A percentile compares a stretch with the other conserved stretches of the same genome.
These are phyloP conservation scores for Oceanodroma leucorhoa DNA, from an alignment of 2,797 vertebrate species.

Conservation along the genomic window DNA sequence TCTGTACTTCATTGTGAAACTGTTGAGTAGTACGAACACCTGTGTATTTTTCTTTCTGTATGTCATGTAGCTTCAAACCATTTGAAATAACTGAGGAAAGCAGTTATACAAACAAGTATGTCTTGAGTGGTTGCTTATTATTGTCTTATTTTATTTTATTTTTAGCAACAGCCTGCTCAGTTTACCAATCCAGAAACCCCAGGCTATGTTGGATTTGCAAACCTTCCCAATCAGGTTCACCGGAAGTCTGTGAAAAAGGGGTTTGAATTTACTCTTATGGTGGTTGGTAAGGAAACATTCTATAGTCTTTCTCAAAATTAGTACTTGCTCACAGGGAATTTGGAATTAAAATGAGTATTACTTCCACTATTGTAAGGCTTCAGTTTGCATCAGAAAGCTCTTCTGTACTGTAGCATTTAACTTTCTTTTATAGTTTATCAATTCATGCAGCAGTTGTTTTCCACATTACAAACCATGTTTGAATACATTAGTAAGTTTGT, in stretches of 20 bases:
- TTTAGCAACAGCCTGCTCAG: slow-evolving; percentile 81
- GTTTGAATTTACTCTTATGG: slow-evolving; percentile 98
- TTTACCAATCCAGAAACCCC: slow-evolving; percentile 97
- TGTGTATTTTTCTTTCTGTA: background rate
- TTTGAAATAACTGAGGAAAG: background rate
- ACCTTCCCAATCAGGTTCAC: slow-evolving; percentile 98
- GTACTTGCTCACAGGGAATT: background rate
- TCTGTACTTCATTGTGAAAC: background rate
- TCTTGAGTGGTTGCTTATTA: background rate
- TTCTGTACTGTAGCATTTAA: background rate
- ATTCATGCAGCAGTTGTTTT: background rate
- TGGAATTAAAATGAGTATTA: background rate
- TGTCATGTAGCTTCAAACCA: background rate
- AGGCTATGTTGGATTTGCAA: slow-evolving; percentile 96
- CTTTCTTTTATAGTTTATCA: background rate
- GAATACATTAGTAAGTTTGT: background rate
- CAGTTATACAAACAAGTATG: background rate
- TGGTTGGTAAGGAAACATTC: slow-evolving; percentile 87
- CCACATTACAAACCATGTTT: background rate
- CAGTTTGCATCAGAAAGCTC: background rate
- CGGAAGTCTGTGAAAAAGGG: slow-evolving; percentile 98
- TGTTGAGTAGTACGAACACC: background rate
- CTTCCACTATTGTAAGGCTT: background rate
- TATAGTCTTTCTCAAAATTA: background rate
- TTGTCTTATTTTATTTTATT: background rate